A percentile compares a stretch with the other conserved stretches of the same genome.
Conservation (phyloP, 2,113 vertebrate genomes). For the Bambusicola thoracicus region DNA sequence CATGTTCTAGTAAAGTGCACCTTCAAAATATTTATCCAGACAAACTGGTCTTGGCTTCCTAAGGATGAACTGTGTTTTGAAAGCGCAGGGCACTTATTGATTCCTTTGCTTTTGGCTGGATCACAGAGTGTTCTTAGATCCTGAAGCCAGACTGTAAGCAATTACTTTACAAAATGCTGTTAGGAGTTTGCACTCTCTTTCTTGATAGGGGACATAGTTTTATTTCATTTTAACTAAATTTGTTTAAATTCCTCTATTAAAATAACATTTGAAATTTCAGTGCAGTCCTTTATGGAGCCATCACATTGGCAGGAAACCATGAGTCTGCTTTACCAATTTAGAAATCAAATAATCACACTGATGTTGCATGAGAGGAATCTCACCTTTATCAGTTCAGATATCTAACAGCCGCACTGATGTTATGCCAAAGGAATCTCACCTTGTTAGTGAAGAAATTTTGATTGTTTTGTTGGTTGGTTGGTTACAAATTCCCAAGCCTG, state of each 20-base stretch:
- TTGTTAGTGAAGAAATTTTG: not conserved
- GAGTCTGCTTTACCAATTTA: not conserved
- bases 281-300: not conserved
- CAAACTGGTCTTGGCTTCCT: not conserved
- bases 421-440: not conserved
- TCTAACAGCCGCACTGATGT: not conserved
- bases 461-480: not conserved
- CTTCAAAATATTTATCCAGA: not conserved
- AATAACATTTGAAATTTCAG: not conserved
- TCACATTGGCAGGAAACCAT: not conserved
- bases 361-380: not conserved
- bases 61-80: not conserved
- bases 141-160: not conserved
- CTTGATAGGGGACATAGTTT: not conserved
- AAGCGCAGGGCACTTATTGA: not conserved
- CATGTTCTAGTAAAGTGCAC: not conserved
- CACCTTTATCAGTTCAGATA: not conserved
- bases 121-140: not conserved
- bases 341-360: not conserved
- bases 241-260: not conserved
- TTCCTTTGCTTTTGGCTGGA: not conserved
- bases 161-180: not conserved
- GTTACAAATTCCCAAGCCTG: not conserved
- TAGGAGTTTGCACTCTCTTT: not conserved
- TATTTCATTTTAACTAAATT: not conserved